Evolutionary conservation across 2,888 invertebrate species (phyloP), one percentile per base, ranked within the genome.

Genomic region (Ypsolopha sequella): DNA sequence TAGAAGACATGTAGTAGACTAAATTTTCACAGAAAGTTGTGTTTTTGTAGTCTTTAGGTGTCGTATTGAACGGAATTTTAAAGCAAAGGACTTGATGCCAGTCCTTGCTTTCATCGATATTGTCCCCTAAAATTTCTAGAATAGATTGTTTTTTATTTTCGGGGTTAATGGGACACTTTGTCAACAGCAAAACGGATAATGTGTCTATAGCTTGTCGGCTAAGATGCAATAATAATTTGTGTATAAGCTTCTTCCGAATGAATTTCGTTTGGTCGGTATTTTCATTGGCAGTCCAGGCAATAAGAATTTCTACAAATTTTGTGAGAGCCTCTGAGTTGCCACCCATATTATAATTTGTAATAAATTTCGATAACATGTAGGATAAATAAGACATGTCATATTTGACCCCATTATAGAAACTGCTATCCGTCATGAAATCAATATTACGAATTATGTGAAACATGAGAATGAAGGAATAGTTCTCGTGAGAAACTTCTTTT

Each of bases 41-140:
- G 13, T 82, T 70, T 50, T 88, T 86, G 89, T 90, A 66, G 90
- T 88, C 81, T 89, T 92, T 56, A 70, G 90, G 57, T 82, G 87
- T 70, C 6, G 69, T 60, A 48, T 71, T 74, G 35, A 79, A 75
- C 0, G 84, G 82, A 51, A 84, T 68, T 58, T 76, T 78, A 36
- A 67, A 72, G 0, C 64, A 64, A 0, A 95, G 68, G 35, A 90
- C 88, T 60, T 91, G 91, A 45, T 88, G 88, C 94, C 94, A 95
- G 58, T 89, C 84, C 2, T 84, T 76, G 48, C 77, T 88, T 1
- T 73, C 65, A 6, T 88, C 68, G 3, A 89, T 76, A 53, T 78
- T 79, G 50, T 88, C 70, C 0, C 88, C 89, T 2, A 92, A 78
- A 34, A 91, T 60, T 6, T 76, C 62, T 7, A 71, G 75, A 0